Base-by-base conservation (phyloP, 2,113 vertebrate genomes). In the Leptocoma aspasia region DNA sequence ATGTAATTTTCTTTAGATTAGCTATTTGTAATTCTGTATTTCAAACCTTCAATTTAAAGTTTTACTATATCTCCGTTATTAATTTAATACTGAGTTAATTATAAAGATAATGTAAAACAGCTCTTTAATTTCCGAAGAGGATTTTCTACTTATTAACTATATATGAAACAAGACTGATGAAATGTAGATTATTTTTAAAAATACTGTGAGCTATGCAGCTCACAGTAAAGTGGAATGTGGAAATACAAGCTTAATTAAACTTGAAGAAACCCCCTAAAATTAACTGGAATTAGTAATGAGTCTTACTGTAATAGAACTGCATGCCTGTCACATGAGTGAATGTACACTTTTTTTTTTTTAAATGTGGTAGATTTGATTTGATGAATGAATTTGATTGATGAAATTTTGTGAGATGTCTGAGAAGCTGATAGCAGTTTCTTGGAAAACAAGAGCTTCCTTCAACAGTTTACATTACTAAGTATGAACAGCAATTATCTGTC, bases 51-150 rank as follows among this genome's bases (percentile, higher is more conserved):
- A 53, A 14, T 82, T 89, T 86, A 64, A 94, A 87, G 17, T 82
- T 83, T 88, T 57, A 88, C 68, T 89, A 57, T 5, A 5, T 71
- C 49, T 88, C 52, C 30, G 64, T 84, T 92, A 92, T 89, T 95
- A 94, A 96, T 92, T 94, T 88, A 85, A 68, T 77, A 71, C 26
- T 71, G 68, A 76, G 45, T 86, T 93, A 96, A 96, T 95, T 95
- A 92, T 65, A 93, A 91, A 60, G 66, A 79, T 87, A 94, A 77
- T 53, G 21, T 84, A 54, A 91, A 95, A 92, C 61, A 7, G 24
- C 2, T 86, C 41, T 83, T 72, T 94, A 91, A 92, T 93, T 95
- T 96, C 87, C 28, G 7, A 90, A 88, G 59, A 63, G n/a, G 47
- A 81, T 93, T 97, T 95, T 89, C 75, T 81, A 52, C 37, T 82